phyloP scores from a whole-genome alignment of 2,797 vertebrate genomes.

The Sebastes baramenuke region DNA sequence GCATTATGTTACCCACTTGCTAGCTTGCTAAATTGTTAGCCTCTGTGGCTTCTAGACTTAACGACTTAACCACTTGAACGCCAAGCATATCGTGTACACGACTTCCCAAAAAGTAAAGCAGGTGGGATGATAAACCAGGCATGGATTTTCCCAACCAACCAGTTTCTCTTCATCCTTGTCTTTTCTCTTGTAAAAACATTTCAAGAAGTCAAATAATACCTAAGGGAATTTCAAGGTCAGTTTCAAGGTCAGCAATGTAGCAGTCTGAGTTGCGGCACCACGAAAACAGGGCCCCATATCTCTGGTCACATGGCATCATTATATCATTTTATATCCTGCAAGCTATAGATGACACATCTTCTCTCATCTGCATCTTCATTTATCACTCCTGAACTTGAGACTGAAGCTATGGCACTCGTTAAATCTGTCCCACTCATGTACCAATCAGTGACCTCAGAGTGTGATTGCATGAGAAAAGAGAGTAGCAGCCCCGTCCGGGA shows the following conservation, averaged over 20 bases:
- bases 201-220: too few relatives aligned
- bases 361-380: not conserved
- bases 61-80: too few relatives aligned
- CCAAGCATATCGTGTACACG: too few relatives aligned
- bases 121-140: too few relatives aligned
- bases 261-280: not conserved
- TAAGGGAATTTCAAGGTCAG: too few relatives aligned
- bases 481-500: not conserved
- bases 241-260: not conserved
- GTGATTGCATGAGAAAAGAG: constrained; percentile 20
- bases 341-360: not conserved
- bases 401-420: not conserved
- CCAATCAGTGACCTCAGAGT: constrained; percentile 41
- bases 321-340: not conserved
- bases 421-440: not conserved
- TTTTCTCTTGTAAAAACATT: too few relatives aligned
- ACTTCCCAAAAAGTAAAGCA: too few relatives aligned
- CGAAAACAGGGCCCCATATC: not conserved
- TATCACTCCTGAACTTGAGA: not conserved
- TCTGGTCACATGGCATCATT: not conserved
- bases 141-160: too few relatives aligned
- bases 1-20: too few relatives aligned
- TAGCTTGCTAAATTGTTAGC: too few relatives aligned
- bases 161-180: accelerated
- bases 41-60: too few relatives aligned